These are phyloP conservation scores for Saccostrea cuccullata DNA, from an alignment of 1,140 invertebrate species.

Conservation along the genomic window DNA sequence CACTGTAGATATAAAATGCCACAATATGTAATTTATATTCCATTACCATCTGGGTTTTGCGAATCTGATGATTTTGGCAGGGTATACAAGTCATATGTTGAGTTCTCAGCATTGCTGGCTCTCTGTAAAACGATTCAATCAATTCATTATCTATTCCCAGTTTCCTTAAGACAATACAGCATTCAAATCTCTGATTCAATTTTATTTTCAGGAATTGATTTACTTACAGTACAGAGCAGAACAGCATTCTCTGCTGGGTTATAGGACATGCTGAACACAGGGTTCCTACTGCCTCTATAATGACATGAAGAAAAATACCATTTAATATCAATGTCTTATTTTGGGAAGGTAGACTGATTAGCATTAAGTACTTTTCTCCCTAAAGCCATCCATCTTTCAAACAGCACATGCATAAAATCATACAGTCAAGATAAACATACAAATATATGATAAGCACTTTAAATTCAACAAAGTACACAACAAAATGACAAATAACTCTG, in stretches of 20 bases:
- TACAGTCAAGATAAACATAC: too few species aligned
- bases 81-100: slow-evolving; percentile 95
- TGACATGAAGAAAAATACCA: background rate
- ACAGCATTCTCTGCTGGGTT: slow-evolving; percentile 97
- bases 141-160: background rate
- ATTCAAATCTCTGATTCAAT: background rate
- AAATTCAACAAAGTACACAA: too few species aligned
- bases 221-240: slow-evolving; percentile 85
- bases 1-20: background rate
- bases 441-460: too few species aligned
- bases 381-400: too few species aligned
- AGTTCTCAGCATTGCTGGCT: slow-evolving; percentile 89
- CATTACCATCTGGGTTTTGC: slow-evolving; percentile 80
- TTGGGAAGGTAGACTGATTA: too few species aligned
- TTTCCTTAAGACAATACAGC: too few species aligned
- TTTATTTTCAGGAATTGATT: background rate
- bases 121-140: slow-evolving; percentile 76
- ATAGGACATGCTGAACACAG: slow-evolving; percentile 90
- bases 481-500: background rate
- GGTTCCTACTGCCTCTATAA: slow-evolving; percentile 72
- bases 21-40: background rate
- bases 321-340: too few species aligned
- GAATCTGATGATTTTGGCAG: slow-evolving; percentile 88
- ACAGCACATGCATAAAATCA: too few species aligned
- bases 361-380: too few species aligned